phyloP scores from a whole-genome alignment of 2,888 invertebrate genomes.

The Deroplatys truncata region DNA sequence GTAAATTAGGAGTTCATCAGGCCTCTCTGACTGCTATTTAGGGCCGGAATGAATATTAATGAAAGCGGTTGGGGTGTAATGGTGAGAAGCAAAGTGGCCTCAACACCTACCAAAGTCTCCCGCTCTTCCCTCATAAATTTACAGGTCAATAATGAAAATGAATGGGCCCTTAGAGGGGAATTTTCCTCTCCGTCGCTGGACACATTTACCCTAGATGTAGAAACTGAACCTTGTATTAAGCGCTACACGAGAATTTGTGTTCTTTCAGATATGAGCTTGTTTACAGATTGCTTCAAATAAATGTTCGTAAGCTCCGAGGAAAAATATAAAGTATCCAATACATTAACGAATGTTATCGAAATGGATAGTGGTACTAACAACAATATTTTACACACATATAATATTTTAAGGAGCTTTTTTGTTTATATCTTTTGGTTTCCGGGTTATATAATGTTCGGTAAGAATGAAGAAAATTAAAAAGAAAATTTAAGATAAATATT shows the following conservation, averaged over 20 bases:
- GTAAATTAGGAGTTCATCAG: neutral
- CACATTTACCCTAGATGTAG: neutral
- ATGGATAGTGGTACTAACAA: too few relatives aligned
- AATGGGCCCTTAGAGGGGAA: neutral
- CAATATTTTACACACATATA: too few relatives aligned
- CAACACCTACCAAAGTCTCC: neutral
- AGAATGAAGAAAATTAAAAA: too few relatives aligned
- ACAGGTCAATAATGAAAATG: neutral
- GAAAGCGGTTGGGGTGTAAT: neutral
- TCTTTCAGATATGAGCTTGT: neutral
- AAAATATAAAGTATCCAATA: too few relatives aligned
- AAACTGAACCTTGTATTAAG: neutral
- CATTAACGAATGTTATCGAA: too few relatives aligned
- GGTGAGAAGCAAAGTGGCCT: neutral
- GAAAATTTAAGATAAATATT: too few relatives aligned
- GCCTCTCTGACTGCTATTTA: neutral
- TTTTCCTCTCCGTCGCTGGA: neutral
- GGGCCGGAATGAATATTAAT: neutral
- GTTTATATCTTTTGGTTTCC: too few relatives aligned
- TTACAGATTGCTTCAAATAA: too few relatives aligned
- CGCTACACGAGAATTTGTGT: neutral
- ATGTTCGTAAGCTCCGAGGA: too few relatives aligned
- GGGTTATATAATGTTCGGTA: too few relatives aligned
- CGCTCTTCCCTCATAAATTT: neutral
- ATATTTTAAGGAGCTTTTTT: too few relatives aligned